These are phyloP conservation scores for Muraenolepis orangiensis DNA, from an alignment of 2,797 vertebrate species.

Conservation along the genomic window DNA sequence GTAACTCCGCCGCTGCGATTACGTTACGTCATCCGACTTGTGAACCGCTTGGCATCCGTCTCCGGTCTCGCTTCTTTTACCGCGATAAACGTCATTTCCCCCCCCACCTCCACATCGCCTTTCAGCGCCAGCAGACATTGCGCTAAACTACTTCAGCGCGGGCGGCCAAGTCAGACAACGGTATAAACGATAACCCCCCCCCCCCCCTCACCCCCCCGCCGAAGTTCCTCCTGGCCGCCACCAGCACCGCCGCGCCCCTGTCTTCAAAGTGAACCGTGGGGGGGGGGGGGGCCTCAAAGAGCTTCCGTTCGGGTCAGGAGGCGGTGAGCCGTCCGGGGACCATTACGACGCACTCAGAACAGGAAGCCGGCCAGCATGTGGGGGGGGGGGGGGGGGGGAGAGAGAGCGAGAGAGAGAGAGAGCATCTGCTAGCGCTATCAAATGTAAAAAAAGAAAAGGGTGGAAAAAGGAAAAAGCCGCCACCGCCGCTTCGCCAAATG, in stretches of 20 bases:
- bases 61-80: no score
- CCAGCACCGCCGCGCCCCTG: conserved; percentile 60
- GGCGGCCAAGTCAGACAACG: conserved; percentile 68
- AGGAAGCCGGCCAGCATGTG: conserved; percentile 74
- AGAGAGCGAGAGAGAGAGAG: no score
- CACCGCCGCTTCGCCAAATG: conserved; percentile 62
- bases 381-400: no score
- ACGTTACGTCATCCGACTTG: background rate
- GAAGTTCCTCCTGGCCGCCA: conserved; percentile 62
- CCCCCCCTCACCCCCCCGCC: conserved; percentile 45
- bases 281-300: no score
- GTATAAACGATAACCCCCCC: conserved; percentile 77
- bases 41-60: no score
- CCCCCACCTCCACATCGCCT: background rate
- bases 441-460: conserved; percentile 48
- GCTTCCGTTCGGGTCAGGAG: conserved; percentile 76
- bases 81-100: no score
- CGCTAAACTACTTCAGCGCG: conserved; percentile 51
- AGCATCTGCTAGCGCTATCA: conserved; percentile 78
- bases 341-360: conserved; percentile 72
- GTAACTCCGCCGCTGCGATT: background rate
- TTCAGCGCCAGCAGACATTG: no score
- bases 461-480: background rate
- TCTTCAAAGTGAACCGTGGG: conserved; percentile 78
- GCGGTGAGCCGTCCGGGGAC: conserved; percentile 73